Evolutionary conservation across 2,797 vertebrate species (phyloP).

Genomic region (Tinamus major): DNA sequence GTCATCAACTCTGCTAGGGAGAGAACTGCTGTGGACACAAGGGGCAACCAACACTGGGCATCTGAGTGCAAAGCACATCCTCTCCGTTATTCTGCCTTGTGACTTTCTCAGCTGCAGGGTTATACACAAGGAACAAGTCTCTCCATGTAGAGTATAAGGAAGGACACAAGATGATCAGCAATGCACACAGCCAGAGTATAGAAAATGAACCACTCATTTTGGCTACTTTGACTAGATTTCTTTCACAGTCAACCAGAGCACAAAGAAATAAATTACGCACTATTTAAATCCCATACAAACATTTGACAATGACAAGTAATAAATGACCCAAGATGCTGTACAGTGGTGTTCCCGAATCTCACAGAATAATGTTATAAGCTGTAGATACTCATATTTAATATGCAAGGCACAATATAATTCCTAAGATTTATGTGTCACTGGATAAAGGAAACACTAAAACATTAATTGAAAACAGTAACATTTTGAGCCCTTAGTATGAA

Average conservation of each 20-base stretch:
- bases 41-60: not conserved
- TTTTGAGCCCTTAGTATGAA: not conserved
- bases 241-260: not conserved
- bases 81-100: accelerated
- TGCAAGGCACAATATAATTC: not conserved
- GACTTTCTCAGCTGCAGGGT: not conserved
- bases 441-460: not conserved
- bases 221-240: not conserved
- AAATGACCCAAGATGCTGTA: not conserved
- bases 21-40: not conserved
- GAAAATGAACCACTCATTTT: not conserved
- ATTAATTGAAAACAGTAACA: not conserved
- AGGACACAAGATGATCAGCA: not conserved
- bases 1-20: not conserved
- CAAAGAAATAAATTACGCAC: not conserved
- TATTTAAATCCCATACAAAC: not conserved
- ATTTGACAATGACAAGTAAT: not conserved
- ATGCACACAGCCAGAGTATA: not conserved
- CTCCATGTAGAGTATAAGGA: accelerated
- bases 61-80: not conserved
- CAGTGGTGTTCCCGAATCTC: not conserved
- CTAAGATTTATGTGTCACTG: not conserved
- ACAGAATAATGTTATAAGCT: not conserved
- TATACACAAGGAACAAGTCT: accelerated
- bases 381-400: not conserved